Conservation (phyloP, 2,113 vertebrate species). For the Tonatia bakeri region DNA sequence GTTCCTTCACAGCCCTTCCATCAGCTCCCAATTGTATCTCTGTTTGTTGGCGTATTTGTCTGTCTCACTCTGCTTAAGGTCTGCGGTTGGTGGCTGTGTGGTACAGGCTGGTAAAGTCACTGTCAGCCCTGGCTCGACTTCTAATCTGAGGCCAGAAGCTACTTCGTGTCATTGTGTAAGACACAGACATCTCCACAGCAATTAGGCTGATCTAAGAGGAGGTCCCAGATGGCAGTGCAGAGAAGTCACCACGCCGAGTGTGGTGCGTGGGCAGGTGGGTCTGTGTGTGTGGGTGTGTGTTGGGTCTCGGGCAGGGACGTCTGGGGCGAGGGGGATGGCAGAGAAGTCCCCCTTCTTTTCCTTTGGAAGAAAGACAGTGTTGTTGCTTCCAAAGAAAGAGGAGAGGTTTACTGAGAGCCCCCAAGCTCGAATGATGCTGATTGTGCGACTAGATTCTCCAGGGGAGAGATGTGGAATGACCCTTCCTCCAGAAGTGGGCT, state of each 20-base stretch:
- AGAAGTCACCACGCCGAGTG: not conserved
- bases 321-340: not conserved
- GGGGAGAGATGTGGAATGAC: not conserved
- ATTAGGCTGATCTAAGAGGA: not conserved
- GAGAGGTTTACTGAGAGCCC: not conserved
- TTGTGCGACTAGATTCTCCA: not conserved
- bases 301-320: not conserved
- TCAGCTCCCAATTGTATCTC: not conserved
- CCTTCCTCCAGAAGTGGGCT: conserved; percentile 6
- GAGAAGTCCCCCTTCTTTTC: not conserved
- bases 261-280: not conserved
- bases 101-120: not conserved
- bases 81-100: not conserved
- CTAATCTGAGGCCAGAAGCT: not conserved
- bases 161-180: not conserved
- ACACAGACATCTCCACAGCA: not conserved
- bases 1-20: not conserved
- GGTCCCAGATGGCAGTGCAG: not conserved
- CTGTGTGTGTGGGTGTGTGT: not conserved
- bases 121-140: not conserved
- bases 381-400: not conserved
- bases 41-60: not conserved
- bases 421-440: not conserved
- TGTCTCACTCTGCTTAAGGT: not conserved
- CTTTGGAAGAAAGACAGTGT: not conserved